Percentiles rank a stretch among this genome's conserved stretches.
Evolutionary conservation across 1,140 invertebrate species (phyloP).

Genomic region (Helicorthomorpha holstii): DNA sequence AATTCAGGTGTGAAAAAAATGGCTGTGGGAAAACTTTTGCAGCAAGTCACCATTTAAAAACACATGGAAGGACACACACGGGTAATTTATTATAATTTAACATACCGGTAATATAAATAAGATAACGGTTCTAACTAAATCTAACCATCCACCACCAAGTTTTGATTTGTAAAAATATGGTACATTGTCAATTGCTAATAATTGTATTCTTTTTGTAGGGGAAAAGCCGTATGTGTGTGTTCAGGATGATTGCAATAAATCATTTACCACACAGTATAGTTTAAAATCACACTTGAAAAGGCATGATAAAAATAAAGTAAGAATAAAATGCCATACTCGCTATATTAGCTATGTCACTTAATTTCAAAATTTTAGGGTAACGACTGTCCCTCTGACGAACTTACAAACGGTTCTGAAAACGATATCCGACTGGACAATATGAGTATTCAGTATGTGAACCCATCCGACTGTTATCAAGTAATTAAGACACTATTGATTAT

Average conservation of each 20-base stretch:
- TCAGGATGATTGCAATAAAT: constrained; percentile 47
- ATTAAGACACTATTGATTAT: too few species aligned
- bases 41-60: constrained; percentile 83
- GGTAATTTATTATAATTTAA: constrained; percentile 28
- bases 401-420: background rate
- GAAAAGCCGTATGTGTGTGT: constrained; percentile 61
- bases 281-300: constrained; percentile 57
- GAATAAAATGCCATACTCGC: constrained; percentile 5
- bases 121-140: too few species aligned
- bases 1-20: constrained; percentile 57
- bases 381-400: background rate
- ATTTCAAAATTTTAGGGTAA: too few species aligned
- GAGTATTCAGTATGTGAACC: background rate
- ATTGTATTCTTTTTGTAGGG: constrained; percentile 9
- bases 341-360: too few species aligned
- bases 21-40: constrained; percentile 83
- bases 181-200: background rate
- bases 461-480: too few species aligned
- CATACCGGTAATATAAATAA: too few species aligned
- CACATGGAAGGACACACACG: constrained; percentile 54
- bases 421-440: background rate
- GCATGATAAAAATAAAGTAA: constrained; percentile 28
- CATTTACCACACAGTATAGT: constrained; percentile 63
- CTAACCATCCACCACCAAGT: too few species aligned
- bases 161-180: too few species aligned